Conservation (phyloP, 2,797 vertebrate species). For the Coracias cyanogaster region DNA sequence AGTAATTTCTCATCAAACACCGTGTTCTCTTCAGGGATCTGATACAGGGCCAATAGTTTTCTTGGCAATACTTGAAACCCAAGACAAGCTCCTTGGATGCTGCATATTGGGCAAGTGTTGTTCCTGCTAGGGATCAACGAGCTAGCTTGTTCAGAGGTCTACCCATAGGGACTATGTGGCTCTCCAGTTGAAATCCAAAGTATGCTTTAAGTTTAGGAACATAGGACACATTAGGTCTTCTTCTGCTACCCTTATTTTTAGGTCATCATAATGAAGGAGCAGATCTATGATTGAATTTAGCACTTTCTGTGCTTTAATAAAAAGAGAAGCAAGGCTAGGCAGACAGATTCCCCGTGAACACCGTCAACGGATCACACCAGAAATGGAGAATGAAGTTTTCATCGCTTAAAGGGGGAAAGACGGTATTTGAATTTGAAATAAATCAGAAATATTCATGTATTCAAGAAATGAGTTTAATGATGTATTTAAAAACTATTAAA, state of each 20-base stretch:
- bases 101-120: rapidly evolving
- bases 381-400: neutral
- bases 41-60: neutral
- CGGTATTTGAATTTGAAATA: conserved; percentile 51
- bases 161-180: rapidly evolving
- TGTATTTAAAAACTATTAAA: conserved; percentile 69
- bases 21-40: neutral
- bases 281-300: neutral
- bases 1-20: neutral
- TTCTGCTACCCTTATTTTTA: neutral
- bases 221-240: neutral
- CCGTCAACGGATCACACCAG: neutral
- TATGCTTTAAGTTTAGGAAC: neutral
- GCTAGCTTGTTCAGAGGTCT: too few relatives aligned
- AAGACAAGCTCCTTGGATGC: neutral
- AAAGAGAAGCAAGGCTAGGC: neutral
- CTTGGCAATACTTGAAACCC: neutral
- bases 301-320: neutral
- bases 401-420: neutral
- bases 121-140: neutral
- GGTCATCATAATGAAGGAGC: neutral
- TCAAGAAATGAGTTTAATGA: conserved; percentile 67
- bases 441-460: conserved; percentile 58
- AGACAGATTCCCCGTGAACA: neutral
- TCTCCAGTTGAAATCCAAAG: neutral